Evolutionary conservation across 2,888 invertebrate genomes (phyloP), one percentile per base, ranked within the genome.

Genomic region (Dione vanillae): DNA sequence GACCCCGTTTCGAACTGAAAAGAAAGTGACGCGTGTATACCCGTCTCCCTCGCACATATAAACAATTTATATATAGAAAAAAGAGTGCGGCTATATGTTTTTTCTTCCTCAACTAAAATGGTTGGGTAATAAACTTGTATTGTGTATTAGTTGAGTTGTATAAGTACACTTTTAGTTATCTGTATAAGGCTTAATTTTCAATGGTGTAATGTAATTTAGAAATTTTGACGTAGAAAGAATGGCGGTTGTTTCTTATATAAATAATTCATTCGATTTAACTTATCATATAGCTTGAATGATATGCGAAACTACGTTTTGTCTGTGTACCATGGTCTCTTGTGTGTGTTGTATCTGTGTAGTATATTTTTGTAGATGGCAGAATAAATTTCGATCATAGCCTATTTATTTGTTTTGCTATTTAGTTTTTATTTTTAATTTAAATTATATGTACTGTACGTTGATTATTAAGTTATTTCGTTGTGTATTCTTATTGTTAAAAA

Each of bases 1-100:
- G 92, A 92, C 92, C 92, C 89, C 90, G 75, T 76, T 77, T 74
- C 87, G 80, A 78, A 78, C 78, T 82, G 76, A 77, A 74, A 77
- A 78, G 80, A 78, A 78, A 78, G 79, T 79, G 80, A 82, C 80
- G 79, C 78, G 78, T 74, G 69, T 81, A 78, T 75, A 70, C 74
- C 78, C 78, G 72, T 90, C 91, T 87, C 89, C 80, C 74, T 92
- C 85, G 75, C 59, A 69, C 86, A 65, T 77, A 84, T 69, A 72
- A 69, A 69, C 71, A 76, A 77, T 79, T 79, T 72, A 58, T 65
- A 68, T 72, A 74, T 73, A 84, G 72, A 75, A 77, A 80, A 91
- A 78, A 73, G 88, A 85, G 88, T 89, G 72, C 73, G 65, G 74
- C 62, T 74, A 79, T 76, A 76, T 71, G 58, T 77, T 75, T 76